phyloP scores from a whole-genome alignment of 2,113 vertebrate species.

The Myrmophylax atrothorax region DNA sequence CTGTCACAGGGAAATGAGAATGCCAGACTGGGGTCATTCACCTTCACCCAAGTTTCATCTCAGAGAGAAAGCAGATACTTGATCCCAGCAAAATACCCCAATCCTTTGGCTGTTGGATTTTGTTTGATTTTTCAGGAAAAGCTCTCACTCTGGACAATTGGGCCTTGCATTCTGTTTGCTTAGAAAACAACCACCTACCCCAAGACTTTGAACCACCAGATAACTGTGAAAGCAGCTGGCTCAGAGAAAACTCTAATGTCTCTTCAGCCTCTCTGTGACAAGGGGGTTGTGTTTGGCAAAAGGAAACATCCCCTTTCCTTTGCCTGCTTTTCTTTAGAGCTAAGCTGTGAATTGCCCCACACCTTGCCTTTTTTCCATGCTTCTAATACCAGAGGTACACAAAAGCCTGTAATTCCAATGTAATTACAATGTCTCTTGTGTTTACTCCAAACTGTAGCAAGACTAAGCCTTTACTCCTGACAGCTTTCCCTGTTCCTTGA shows the following conservation, averaged over 20 bases:
- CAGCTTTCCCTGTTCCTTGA: not conserved
- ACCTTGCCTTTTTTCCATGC: not conserved
- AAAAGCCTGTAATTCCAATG: not conserved
- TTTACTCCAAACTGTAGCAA: not conserved
- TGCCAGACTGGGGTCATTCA: not conserved
- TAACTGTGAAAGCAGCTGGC: not conserved
- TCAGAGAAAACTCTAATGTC: not conserved
- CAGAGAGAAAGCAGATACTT: not conserved
- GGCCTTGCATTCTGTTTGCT: not conserved
- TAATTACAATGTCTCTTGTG: not conserved
- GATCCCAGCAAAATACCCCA: not conserved
- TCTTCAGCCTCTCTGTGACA: not conserved
- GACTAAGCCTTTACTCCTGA: not conserved
- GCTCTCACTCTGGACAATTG: not conserved
- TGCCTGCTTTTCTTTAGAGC: not conserved
- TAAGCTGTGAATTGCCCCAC: not conserved
- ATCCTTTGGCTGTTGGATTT: not conserved
- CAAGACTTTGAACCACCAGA: not conserved
- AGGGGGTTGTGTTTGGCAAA: not conserved
- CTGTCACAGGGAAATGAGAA: not conserved
- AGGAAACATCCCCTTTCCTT: not conserved
- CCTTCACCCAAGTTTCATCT: not conserved
- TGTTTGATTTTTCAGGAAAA: not conserved
- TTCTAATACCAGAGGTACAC: not conserved
- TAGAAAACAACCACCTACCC: not conserved